Conservation (phyloP, 2,888 invertebrate species). For the Stenolophus ochropezus region DNA sequence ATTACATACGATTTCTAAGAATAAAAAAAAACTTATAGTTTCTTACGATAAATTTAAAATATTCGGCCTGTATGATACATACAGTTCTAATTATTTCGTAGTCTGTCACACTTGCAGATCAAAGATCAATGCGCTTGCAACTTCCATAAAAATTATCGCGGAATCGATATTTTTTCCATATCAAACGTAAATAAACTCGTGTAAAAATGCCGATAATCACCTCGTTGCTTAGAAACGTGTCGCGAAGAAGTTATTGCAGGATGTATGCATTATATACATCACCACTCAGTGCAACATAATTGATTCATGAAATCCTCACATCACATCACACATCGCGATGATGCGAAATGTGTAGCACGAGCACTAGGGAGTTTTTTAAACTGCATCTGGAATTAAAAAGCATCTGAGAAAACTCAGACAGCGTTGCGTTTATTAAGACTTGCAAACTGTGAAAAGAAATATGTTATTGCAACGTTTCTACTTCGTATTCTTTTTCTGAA, state of each 20-base stretch:
- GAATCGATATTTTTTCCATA: not conserved
- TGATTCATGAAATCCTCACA: not conserved
- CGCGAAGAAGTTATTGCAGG: not conserved
- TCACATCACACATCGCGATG: not conserved
- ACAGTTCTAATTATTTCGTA: too few species aligned
- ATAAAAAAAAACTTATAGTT: too few species aligned
- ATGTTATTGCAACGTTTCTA: not conserved
- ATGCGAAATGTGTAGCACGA: not conserved
- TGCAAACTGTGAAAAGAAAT: not conserved
- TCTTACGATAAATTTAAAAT: too few species aligned
- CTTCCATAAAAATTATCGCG: not conserved
- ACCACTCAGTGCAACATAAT: not conserved
- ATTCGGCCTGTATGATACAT: too few species aligned
- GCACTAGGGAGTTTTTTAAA: not conserved
- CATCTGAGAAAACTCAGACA: not conserved
- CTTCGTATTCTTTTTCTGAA: not conserved
- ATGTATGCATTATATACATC: not conserved
- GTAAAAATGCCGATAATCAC: not conserved
- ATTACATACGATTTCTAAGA: too few species aligned
- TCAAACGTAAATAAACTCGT: not conserved
- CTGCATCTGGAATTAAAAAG: not conserved
- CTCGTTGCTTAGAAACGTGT: not conserved
- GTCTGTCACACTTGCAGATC: too few species aligned
- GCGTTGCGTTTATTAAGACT: too few species aligned
- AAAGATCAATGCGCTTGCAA: too few species aligned